These are phyloP conservation scores for Bambusicola thoracicus DNA, from an alignment of 2,113 vertebrate genomes.

Conservation along the genomic window DNA sequence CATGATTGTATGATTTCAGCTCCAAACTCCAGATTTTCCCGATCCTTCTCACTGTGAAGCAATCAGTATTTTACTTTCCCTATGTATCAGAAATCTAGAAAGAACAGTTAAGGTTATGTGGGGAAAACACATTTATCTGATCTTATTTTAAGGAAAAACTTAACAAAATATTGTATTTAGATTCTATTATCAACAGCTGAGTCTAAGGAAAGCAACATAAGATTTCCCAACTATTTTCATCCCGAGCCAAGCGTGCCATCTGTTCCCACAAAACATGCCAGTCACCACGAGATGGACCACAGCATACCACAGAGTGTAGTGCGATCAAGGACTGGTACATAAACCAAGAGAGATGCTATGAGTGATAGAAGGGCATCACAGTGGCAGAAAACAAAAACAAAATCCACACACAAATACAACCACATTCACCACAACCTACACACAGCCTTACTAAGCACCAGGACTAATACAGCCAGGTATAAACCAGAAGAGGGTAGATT, in stretches of 20 bases:
- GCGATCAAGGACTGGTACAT: rapidly evolving
- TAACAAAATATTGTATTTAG: not conserved
- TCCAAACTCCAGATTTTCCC: not conserved
- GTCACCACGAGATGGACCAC: not conserved
- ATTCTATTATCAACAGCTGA: not conserved
- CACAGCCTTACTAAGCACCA: not conserved
- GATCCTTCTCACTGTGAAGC: not conserved
- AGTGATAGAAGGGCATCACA: not conserved
- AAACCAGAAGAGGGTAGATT: too few species aligned
- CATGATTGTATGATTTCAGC: not conserved
- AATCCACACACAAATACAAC: too few species aligned
- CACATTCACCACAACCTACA: not conserved
- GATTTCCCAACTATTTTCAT: conserved; percentile 25
- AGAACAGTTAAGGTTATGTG: not conserved
- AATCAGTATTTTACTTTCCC: not conserved
- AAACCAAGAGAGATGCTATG: not conserved
- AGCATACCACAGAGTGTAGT: not conserved
- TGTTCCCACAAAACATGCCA: not conserved
- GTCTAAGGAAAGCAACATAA: not conserved
- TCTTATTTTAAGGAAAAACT: not conserved
- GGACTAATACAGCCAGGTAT: not conserved
- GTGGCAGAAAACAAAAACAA: rapidly evolving
- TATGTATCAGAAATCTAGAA: not conserved
- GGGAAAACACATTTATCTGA: not conserved
- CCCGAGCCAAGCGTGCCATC: conserved; percentile 41